Base-by-base conservation (phyloP, 2,797 vertebrate species). In the Moxostoma hubbsi region DNA sequence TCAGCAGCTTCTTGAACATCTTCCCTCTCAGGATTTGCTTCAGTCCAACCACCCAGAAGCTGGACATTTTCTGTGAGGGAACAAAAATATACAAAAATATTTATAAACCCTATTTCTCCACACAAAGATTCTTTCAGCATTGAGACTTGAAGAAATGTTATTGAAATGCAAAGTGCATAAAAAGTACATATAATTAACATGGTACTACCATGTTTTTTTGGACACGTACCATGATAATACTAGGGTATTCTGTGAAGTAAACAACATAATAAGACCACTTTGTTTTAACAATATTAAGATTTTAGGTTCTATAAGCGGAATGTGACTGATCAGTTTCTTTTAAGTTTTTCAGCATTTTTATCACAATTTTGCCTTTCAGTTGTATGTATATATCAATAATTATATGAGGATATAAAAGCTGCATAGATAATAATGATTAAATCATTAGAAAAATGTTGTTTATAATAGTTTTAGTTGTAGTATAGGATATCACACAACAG, bases 1-100 rank as follows among this genome's bases (percentile, higher is more conserved):
- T 63, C 74, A 7, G 86, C 87, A 8, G 72, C 80, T 1, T 45
- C 49, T 70, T 79, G 76, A 16, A 90, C 58, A 13, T 87, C 81
- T 11, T 67, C 0, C 0, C 51, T 74, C 36, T 83, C 13, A 1
- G 82, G 65, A 24, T 36, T 75, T 3, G 62, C 11, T 6, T 58
- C 5, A 10, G 5, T 7, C 82, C 84, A 80, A 15, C 73, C 85
- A 2, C 89, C 89, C 9, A 79, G 51, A 58, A 47, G 71, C 6
- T 76, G 63, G 6, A 74, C 47, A 0, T 69, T 45, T 50, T 10
- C 89, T 89, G 11, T 12, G 59, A 74, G 15, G 65, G 47, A 43
- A 73, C 46, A 80, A 36, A 45, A 7, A 67, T 24, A 5, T n/a
- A 64, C 7, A 50, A 6, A n/a, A 7, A 67, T 24, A 5, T n/a